A percentile compares a stretch with the other conserved stretches of the same genome.
Conservation (phyloP, 2,113 vertebrate genomes). For the Mirounga angustirostris region DNA sequence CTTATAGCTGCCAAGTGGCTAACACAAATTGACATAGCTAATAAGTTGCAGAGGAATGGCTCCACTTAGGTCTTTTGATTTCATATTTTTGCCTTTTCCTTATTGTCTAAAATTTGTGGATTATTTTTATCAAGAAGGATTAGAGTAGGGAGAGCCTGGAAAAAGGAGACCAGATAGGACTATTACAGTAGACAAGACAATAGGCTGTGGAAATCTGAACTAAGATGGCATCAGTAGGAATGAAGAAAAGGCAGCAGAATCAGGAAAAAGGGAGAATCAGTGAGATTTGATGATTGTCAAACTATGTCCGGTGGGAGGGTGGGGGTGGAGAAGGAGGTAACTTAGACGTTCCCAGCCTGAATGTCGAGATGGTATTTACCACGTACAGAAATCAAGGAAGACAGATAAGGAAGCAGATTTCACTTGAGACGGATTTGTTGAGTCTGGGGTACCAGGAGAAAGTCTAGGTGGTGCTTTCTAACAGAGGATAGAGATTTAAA, state of each 20-base stretch:
- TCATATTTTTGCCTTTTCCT: constrained; percentile 23
- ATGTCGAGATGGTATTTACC: not conserved
- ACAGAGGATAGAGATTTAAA: constrained; percentile 45
- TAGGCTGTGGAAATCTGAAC: not conserved
- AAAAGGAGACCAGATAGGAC: constrained; percentile 5
- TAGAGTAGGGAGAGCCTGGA: not conserved
- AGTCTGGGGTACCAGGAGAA: not conserved
- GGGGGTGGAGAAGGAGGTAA: not conserved
- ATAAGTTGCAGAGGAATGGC: not conserved
- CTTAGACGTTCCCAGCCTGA: not conserved
- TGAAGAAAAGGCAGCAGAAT: not conserved
- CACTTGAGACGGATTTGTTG: not conserved
- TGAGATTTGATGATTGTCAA: not conserved
- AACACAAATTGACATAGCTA: constrained; percentile 5
- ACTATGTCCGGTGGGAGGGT: not conserved
- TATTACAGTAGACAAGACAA: not conserved
- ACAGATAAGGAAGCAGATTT: not conserved
- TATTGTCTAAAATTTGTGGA: not conserved
- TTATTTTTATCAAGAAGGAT: constrained; percentile 41
- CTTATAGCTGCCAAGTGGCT: not conserved
- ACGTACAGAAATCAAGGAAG: not conserved
- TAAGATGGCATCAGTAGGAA: not conserved
- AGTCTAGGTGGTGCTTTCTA: constrained; percentile 9
- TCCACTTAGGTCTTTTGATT: constrained; percentile 41
- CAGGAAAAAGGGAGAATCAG: not conserved